Conservation (phyloP, 2,888 invertebrate genomes). For the Eupithecia subumbrata region DNA sequence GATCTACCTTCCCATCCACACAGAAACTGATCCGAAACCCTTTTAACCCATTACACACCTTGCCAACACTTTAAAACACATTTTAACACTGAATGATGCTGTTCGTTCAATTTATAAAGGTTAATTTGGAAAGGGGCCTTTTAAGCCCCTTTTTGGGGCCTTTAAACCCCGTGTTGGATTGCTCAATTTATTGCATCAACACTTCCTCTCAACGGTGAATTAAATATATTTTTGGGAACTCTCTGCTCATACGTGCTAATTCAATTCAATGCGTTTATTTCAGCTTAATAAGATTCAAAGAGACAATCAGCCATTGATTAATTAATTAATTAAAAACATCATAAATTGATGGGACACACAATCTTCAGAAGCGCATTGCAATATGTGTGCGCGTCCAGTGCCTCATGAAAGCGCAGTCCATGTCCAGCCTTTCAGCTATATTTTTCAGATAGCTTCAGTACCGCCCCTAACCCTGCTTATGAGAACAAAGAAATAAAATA, state of each 20-base stretch:
- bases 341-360: too few relatives aligned
- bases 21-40: slow-evolving; percentile 16
- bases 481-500: neutral
- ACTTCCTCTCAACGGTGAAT: neutral
- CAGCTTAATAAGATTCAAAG: too few relatives aligned
- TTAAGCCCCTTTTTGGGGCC: neutral
- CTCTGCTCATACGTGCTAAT: neutral
- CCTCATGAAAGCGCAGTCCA: too few relatives aligned
- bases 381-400: too few relatives aligned
- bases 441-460: too few relatives aligned
- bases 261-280: too few relatives aligned
- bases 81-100: slow-evolving; percentile 23
- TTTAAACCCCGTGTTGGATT: slow-evolving; percentile 8
- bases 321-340: too few relatives aligned
- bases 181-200: slow-evolving; percentile 7
- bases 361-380: too few relatives aligned
- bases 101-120: slow-evolving; percentile 15
- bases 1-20: neutral
- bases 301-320: too few relatives aligned
- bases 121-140: slow-evolving; percentile 2
- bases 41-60: slow-evolving; percentile 24
- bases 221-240: neutral
- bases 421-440: too few relatives aligned
- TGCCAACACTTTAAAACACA: slow-evolving; percentile 25
- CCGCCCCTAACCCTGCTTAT: too few relatives aligned